Conservation (phyloP, 2,888 invertebrate species). For the Alloplasta piceator region DNA sequence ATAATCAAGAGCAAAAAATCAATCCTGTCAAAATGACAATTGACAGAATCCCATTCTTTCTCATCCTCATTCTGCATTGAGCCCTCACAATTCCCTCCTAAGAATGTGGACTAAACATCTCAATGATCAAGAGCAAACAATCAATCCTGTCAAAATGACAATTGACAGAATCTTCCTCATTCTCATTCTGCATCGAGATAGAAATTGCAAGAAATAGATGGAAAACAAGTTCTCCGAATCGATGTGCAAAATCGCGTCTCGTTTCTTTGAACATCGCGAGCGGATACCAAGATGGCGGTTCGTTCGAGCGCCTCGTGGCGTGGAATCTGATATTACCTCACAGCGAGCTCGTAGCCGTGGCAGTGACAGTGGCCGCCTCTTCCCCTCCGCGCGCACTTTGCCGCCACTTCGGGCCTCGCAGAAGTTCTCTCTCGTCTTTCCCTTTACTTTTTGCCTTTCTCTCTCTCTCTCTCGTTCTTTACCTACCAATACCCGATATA, state of each 20-base stretch:
- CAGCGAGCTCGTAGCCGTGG: constrained; percentile 76
- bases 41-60: too few species aligned
- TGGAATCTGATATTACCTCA: constrained; percentile 81
- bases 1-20: too few species aligned
- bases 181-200: too few species aligned
- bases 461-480: constrained; percentile 18
- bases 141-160: too few species aligned
- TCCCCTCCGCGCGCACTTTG: constrained; percentile 50
- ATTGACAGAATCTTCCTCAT: too few species aligned
- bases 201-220: too few species aligned
- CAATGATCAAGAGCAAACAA: too few species aligned
- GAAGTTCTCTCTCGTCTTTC: constrained; percentile 56
- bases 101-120: too few species aligned
- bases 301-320: constrained; percentile 72
- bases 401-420: constrained; percentile 35
- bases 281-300: constrained; percentile 77
- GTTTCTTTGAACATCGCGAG: constrained; percentile 52
- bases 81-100: too few species aligned
- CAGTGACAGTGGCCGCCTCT: constrained; percentile 80
- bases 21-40: too few species aligned
- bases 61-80: too few species aligned
- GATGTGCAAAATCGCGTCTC: constrained; percentile 12
- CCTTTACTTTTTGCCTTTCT: constrained; percentile 31
- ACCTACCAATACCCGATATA: constrained; percentile 9
- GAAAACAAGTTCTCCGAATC: too few species aligned